A percentile compares a stretch with the other conserved stretches of the same genome.
phyloP scores from a whole-genome alignment of 2,113 vertebrate species.

The Lethenteron camtschaticum region DNA sequence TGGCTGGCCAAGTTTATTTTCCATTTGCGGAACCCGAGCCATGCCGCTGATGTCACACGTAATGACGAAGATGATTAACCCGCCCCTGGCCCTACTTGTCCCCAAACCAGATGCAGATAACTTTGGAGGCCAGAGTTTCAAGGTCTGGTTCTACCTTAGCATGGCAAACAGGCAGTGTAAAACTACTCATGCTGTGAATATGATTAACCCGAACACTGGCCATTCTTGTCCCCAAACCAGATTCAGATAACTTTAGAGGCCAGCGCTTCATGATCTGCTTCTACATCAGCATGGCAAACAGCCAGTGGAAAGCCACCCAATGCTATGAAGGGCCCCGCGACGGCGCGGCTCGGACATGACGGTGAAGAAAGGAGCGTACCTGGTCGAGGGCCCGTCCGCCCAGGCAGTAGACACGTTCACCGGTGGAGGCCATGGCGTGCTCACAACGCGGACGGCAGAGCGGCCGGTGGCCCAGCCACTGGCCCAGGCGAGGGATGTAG shows the following conservation, averaged over 20 bases:
- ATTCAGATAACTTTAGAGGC: not conserved
- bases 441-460: constrained; percentile 17
- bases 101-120: not conserved
- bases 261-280: too few species aligned
- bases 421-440: constrained; percentile 17
- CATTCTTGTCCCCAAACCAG: not conserved
- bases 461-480: constrained; percentile 17
- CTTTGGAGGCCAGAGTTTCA: too few species aligned
- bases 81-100: not conserved
- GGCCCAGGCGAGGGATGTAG: constrained; percentile 16
- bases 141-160: not conserved
- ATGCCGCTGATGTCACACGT: too few species aligned
- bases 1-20: too few species aligned
- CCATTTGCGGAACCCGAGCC: too few species aligned
- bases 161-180: not conserved
- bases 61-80: not conserved
- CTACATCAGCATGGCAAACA: not conserved
- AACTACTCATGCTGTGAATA: not conserved
- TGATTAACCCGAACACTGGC: not conserved
- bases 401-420: constrained; percentile 19
- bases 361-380: constrained; percentile 10
- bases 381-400: constrained; percentile 18
- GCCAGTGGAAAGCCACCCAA: not conserved
- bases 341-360: not conserved
- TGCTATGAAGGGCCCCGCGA: not conserved